phyloP scores from a whole-genome alignment of 2,888 invertebrate genomes.

The Spicauda simplicius region DNA sequence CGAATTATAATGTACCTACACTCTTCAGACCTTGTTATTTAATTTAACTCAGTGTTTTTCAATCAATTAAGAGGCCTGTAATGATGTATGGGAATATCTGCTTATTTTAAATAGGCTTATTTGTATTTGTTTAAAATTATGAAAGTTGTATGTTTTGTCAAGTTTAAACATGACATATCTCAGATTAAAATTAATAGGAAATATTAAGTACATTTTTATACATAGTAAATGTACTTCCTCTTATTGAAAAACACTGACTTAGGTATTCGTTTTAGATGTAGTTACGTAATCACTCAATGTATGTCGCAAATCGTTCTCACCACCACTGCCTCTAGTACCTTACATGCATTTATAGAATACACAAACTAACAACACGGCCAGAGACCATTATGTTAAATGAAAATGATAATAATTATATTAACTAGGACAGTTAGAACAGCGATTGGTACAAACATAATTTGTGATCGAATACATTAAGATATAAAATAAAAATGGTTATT shows the following conservation, averaged over 20 bases:
- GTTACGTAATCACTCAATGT: conserved; percentile 20
- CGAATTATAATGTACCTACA: conserved; percentile 14
- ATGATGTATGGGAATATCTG: background rate
- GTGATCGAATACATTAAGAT: conserved; percentile 45
- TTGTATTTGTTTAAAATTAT: no score
- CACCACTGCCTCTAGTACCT: conserved; percentile 53
- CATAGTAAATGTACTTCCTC: background rate
- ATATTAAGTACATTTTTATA: background rate
- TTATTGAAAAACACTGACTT: background rate
- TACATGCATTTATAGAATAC: conserved; percentile 51
- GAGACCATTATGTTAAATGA: conserved; percentile 24
- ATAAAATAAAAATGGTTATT: conserved; percentile 41
- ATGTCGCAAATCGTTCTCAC: conserved; percentile 50
- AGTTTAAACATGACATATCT: no score
- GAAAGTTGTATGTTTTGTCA: no score
- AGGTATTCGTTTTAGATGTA: conserved; percentile 22
- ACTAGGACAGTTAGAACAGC: conserved; percentile 49
- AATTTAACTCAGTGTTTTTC: background rate
- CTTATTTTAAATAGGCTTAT: no score
- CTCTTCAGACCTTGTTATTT: conserved; percentile 2
- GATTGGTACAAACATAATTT: conserved; percentile 60
- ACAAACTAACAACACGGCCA: conserved; percentile 32
- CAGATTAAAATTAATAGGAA: background rate
- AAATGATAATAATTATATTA: conserved; percentile 33
- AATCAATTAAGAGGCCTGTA: background rate